These are phyloP conservation scores for Calidris pygmaea DNA, from an alignment of 2,113 vertebrate species.

Conservation along the genomic window DNA sequence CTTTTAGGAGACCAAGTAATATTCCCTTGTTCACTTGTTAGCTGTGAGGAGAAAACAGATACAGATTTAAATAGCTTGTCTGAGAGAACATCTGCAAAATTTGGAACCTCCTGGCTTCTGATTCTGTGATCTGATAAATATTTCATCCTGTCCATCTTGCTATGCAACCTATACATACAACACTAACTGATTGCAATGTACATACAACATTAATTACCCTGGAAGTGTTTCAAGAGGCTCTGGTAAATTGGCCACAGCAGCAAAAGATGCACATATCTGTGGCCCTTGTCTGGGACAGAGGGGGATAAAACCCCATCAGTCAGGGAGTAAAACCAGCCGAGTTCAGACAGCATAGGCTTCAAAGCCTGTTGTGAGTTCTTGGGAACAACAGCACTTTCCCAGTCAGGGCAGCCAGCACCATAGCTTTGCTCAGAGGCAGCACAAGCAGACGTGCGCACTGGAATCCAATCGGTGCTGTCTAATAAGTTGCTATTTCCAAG, in stretches of 20 bases:
- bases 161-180: background rate
- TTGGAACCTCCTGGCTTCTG: background rate
- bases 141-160: constrained; percentile 13
- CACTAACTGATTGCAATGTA: background rate
- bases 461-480: background rate
- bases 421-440: background rate
- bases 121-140: constrained; percentile 26
- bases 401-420: background rate
- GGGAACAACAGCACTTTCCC: background rate
- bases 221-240: background rate
- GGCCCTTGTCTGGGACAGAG: background rate
- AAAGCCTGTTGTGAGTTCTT: background rate
- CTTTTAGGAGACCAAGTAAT: constrained; percentile 46
- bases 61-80: constrained; percentile 17
- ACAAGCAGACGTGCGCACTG: fast-evolving
- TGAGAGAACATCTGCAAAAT: constrained; percentile 35
- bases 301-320: background rate
- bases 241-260: background rate
- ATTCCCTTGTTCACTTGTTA: constrained; percentile 37
- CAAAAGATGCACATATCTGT: background rate
- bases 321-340: background rate
- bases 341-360: background rate
- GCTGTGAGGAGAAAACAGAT: constrained; percentile 25
- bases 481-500: background rate
- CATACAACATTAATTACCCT: background rate